Percentiles rank a stretch among this genome's conserved stretches.
These are phyloP conservation scores for Lates japonicus DNA, from an alignment of 2,797 vertebrate species.

Conservation along the genomic window DNA sequence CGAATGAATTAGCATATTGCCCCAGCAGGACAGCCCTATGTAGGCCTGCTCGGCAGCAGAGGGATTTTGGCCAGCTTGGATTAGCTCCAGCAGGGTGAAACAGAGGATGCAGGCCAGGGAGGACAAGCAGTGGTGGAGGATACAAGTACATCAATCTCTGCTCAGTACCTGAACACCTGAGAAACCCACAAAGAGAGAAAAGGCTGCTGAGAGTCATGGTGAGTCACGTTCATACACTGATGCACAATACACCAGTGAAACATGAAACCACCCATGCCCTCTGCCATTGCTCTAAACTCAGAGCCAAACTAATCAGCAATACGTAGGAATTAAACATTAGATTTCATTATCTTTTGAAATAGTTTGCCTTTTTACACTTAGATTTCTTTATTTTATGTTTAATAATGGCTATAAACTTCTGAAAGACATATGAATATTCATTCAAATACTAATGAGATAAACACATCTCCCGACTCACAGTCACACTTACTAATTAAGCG, in stretches of 20 bases:
- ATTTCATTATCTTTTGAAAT: slow-evolving; percentile 31
- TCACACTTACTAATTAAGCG: slow-evolving; percentile 82
- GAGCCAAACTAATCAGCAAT: slow-evolving; percentile 22
- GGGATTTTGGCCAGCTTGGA: slow-evolving; percentile 79
- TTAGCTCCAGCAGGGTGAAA: slow-evolving; percentile 77
- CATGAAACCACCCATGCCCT: not conserved
- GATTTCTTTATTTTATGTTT: slow-evolving; percentile 23
- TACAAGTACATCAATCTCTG: slow-evolving; percentile 64
- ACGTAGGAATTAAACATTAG: slow-evolving; percentile 20
- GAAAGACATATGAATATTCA: slow-evolving; percentile 69
- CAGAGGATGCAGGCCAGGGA: slow-evolving; percentile 48
- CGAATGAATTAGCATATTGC: slow-evolving; percentile 85
- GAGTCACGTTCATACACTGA: slow-evolving; percentile 35
- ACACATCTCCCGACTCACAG: slow-evolving; percentile 68
- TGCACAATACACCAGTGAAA: slow-evolving; percentile 31
- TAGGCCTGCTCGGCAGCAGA: slow-evolving; percentile 64
- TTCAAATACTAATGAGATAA: slow-evolving; percentile 71
- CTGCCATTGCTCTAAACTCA: slow-evolving; percentile 3
- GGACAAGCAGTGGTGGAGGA: slow-evolving; percentile 52
- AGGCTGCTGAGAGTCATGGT: slow-evolving; percentile 35
- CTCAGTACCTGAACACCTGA: slow-evolving; percentile 43
- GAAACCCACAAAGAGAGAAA: slow-evolving; percentile 62
- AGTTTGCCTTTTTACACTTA: slow-evolving; percentile 27
- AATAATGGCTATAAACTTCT: slow-evolving; percentile 37
- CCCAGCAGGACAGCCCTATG: slow-evolving; percentile 77